phyloP scores from a whole-genome alignment of 2,888 invertebrate species.

The Drosophila glabriapex region DNA sequence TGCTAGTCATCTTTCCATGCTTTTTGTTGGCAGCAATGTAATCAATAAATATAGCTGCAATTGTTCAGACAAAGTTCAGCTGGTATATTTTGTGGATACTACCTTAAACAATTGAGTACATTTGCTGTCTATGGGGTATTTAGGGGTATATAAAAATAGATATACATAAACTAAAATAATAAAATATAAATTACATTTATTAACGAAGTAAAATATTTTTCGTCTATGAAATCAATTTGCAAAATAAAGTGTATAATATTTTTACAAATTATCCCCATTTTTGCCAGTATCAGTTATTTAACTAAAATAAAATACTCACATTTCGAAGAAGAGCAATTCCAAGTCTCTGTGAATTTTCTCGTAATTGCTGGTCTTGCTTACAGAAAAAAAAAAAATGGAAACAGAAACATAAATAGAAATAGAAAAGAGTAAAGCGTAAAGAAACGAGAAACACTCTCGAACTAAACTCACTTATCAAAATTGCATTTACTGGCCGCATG shows the following conservation, averaged over 20 bases:
- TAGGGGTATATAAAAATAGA: background rate
- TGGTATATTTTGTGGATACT: slow-evolving; percentile 40
- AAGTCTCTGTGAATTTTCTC: background rate
- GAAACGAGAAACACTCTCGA: slow-evolving; percentile 19
- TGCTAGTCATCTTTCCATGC: slow-evolving; percentile 32
- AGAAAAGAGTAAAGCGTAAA: background rate
- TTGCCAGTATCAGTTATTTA: background rate
- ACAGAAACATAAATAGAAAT: slow-evolving; percentile 4
- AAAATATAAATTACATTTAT: background rate
- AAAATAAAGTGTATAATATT: background rate
- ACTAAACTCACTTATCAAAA: slow-evolving; percentile 48
- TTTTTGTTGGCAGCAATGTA: slow-evolving; percentile 40
- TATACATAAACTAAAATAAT: background rate
- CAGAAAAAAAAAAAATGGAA: background rate
- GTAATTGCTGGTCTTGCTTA: background rate
- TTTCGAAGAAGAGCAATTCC: background rate
- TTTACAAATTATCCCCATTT: background rate
- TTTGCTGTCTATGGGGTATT: background rate
- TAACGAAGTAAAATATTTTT: too few species aligned
- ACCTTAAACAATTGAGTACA: background rate
- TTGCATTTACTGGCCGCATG: slow-evolving; percentile 40
- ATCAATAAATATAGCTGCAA: slow-evolving; percentile 74
- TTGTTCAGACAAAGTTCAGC: slow-evolving; percentile 46
- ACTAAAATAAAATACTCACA: background rate
- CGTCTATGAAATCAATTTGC: background rate